These are phyloP conservation scores for Podargus strigoides DNA, from an alignment of 2,797 vertebrate genomes.

Conservation along the genomic window DNA sequence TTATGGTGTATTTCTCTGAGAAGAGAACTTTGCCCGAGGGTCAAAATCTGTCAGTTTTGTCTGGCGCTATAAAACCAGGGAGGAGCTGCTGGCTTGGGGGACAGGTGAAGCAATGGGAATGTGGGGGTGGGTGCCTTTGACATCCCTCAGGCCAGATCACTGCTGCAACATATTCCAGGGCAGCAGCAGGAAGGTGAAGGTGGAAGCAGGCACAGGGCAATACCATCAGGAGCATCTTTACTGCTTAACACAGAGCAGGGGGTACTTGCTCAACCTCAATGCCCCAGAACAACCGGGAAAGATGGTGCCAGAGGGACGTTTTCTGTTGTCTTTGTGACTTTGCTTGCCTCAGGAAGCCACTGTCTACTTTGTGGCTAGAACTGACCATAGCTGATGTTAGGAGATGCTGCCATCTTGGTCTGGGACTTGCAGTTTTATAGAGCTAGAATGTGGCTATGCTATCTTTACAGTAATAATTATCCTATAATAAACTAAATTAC, in stretches of 20 bases:
- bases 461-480: neutral
- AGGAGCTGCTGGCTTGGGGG: neutral
- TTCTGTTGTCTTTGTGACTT: neutral
- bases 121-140: neutral
- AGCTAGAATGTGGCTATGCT: neutral
- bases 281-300: neutral
- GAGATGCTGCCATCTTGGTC: neutral
- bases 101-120: neutral
- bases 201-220: neutral
- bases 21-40: neutral
- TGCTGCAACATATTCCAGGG: neutral
- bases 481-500: neutral
- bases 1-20: neutral
- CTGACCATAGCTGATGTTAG: neutral
- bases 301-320: neutral
- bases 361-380: neutral
- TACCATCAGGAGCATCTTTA: neutral
- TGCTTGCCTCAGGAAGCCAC: neutral
- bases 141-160: neutral
- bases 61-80: neutral
- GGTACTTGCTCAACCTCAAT: neutral
- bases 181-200: neutral
- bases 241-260: neutral
- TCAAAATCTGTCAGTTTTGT: neutral
- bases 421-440: neutral